A percentile compares a stretch with the other conserved stretches of the same genome.
Evolutionary conservation across 2,113 vertebrate species (phyloP).

Genomic region (Trochalopteron elliotii): DNA sequence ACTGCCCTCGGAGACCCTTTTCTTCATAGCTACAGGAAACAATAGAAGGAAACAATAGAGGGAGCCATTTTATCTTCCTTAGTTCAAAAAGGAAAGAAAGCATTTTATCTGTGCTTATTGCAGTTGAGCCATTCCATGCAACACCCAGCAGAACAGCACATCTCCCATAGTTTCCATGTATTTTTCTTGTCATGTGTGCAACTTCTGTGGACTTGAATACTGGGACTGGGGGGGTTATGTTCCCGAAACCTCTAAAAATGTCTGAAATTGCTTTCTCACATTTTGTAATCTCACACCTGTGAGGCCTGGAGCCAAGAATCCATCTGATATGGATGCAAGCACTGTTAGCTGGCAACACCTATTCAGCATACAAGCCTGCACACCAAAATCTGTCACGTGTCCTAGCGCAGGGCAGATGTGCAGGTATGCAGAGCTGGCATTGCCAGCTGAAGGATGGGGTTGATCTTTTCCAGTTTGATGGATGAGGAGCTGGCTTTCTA

Average conservation of each 20-base stretch:
- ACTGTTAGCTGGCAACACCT: background rate
- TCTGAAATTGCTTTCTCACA: background rate
- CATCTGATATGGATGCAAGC: background rate
- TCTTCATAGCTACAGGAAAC: background rate
- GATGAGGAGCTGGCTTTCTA: background rate
- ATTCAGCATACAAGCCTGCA: background rate
- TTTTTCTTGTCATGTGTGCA: background rate
- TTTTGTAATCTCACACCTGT: background rate
- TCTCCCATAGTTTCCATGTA: background rate
- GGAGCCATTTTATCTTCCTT: background rate
- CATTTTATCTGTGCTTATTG: background rate
- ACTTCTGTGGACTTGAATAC: background rate
- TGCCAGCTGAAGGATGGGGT: background rate
- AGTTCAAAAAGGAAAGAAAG: background rate
- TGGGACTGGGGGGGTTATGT: fast-evolving
- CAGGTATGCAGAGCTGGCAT: background rate
- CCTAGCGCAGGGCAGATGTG: background rate
- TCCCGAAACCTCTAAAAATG: background rate
- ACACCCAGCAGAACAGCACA: background rate
- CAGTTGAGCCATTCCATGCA: background rate
- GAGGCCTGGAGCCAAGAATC: background rate
- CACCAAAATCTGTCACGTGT: background rate
- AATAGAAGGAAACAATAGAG: background rate
- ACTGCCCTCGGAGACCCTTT: background rate
- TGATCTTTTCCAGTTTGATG: background rate